Base-by-base conservation (phyloP, 1,140 invertebrate species). In the Apolygus lucorum region DNA sequence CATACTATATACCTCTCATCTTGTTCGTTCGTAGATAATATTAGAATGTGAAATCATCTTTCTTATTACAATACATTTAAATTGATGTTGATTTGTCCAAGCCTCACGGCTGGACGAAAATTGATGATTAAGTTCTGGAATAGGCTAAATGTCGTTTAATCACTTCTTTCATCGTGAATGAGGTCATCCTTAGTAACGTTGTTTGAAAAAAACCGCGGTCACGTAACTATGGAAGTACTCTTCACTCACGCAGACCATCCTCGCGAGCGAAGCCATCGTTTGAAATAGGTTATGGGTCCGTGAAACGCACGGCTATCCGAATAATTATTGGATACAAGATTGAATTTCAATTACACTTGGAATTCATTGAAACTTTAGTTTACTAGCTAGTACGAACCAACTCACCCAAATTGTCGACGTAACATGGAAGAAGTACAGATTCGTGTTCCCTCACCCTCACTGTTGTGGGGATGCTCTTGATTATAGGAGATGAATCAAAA, bases 381-480 rank as follows among this genome's bases (percentile, higher is more conserved):
- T 11, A 11, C 17, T 49, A 49, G 8, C 8, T 49, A 49, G 49
- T 66, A 68, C 14, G 54, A 26, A 28, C 24, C 1, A 26, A 70
- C 79, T 81, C 79, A 81, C 84, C 83, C 25, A 80, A 72, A 72
- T 83, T 82, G 59, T 84, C 80, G 62, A 86, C 79, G 76, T 87
- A 85, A 76, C 90, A 92, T 0, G 90, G 89, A 66, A 92, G 75
- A 25, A 88, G 73, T 1, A 91, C 87, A 0, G 86, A 88, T 68
- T 89, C 86, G 76, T 90, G 90, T 77, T 89, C 86, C 67, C 82
- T 85, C 2, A 84, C 85, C 76, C 88, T 89, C 11, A 90, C 84
- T n/a, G 84, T 88, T 1, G 87, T 88, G 0, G 88, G 85, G 1
- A 66, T 34, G 28, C 64, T 66, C 34, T 66, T 66, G 28, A 66